phyloP scores from a whole-genome alignment of 2,113 vertebrate genomes.

The Scortum barcoo region DNA sequence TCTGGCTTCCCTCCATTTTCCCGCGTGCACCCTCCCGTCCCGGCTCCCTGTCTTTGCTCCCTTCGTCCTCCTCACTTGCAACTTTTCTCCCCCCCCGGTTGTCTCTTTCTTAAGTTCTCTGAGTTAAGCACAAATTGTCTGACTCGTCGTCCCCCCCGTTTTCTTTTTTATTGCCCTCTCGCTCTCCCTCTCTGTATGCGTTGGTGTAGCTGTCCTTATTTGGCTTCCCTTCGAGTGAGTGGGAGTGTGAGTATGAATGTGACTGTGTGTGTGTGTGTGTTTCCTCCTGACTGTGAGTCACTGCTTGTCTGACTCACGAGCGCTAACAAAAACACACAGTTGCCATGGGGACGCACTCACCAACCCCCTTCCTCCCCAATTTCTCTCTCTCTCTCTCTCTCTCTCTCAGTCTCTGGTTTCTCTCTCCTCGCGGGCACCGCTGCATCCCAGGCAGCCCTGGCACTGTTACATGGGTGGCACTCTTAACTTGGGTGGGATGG shows the following conservation, averaged over 20 bases:
- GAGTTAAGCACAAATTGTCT: constrained; percentile 23
- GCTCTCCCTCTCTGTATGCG: constrained; percentile 55
- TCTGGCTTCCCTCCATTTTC: constrained; percentile 29
- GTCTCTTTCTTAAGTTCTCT: constrained; percentile 24
- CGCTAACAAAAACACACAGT: constrained; percentile 86
- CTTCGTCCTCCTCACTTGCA: constrained; percentile 9
- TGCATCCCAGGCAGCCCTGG: constrained; percentile 72
- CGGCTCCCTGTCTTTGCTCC: neutral
- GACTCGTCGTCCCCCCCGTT: constrained; percentile 20
- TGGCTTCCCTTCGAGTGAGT: constrained; percentile 80
- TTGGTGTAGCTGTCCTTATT: constrained; percentile 86
- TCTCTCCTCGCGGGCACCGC: constrained; percentile 63
- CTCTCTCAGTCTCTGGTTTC: constrained; percentile 54
- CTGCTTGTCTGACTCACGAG: constrained; percentile 84
- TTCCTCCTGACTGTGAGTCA: constrained; percentile 89
- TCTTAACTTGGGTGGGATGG: constrained; percentile 46
- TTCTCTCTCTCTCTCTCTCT: neutral
- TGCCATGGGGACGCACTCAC: constrained; percentile 74
- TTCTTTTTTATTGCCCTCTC: constrained; percentile 43
- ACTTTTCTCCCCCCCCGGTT: constrained; percentile 4
- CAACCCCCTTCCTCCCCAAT: constrained; percentile 23
- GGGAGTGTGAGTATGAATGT: constrained; percentile 77
- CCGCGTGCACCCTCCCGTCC: neutral
- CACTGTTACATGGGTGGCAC: constrained; percentile 55
- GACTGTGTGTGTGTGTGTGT: constrained; percentile 76